These are phyloP conservation scores for Ophioninae sp. DNA, from an alignment of 2,888 invertebrate genomes.

Conservation along the genomic window DNA sequence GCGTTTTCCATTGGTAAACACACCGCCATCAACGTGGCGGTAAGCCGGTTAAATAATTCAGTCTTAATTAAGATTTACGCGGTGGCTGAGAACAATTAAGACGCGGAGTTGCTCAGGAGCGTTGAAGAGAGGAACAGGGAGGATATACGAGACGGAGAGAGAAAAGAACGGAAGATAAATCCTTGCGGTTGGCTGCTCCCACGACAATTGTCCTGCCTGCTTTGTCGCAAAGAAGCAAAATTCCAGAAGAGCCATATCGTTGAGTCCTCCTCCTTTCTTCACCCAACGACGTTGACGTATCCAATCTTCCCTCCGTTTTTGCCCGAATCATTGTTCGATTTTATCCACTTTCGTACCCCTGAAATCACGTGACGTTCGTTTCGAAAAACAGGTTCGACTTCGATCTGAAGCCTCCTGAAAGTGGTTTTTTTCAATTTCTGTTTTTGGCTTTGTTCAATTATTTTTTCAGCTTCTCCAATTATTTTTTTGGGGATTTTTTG, in stretches of 20 bases:
- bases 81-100: conserved; percentile 75
- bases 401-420: too few species aligned
- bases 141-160: not conserved
- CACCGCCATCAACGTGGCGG: conserved; percentile 47
- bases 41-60: conserved; percentile 73
- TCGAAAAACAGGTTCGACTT: too few species aligned
- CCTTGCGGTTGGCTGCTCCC: conserved; percentile 31
- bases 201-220: conserved; percentile 54
- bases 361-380: too few species aligned
- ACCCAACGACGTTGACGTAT: not conserved
- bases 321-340: not conserved
- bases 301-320: not conserved
- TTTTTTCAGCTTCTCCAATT: not conserved
- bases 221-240: conserved; percentile 33
- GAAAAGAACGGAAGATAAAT: conserved; percentile 26
- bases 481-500: too few species aligned
- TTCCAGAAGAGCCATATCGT: conserved; percentile 21
- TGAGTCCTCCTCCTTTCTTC: not conserved
- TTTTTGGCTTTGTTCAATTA: too few species aligned
- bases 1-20: conserved; percentile 3
- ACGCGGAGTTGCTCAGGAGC: conserved; percentile 37
- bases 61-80: conserved; percentile 78
- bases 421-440: too few species aligned
- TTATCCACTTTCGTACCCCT: too few species aligned
- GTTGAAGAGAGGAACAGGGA: not conserved